Evolutionary conservation across 2,113 vertebrate genomes (phyloP), one percentile per base, ranked within the genome.

Genomic region (Platichthys stellatus): DNA sequence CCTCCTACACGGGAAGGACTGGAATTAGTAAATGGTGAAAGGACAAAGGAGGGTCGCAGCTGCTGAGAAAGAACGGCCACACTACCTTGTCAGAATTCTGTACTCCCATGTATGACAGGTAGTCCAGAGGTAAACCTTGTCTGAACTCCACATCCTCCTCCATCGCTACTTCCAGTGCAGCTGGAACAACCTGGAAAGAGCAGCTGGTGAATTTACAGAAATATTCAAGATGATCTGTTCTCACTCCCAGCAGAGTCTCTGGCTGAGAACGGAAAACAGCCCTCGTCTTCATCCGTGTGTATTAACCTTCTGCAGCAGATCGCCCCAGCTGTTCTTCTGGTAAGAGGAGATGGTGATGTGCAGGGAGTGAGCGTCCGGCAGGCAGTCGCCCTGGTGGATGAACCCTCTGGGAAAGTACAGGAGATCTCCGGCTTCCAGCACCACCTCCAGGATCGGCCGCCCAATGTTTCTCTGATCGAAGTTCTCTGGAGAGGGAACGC

Each of bases 361-460:
- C 58, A 99, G 93, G 0, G 98, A 99, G 82, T 99, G 97, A 0
- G 86, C 80, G 0, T 96, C 95, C 0, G 96, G 94, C 40, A 97
- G 95, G 73, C 97, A 98, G 80, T 95, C 57, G 0, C 95, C 98
- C 89, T 99, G 97, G 86, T 99, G 98, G 85, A 98, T 95, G 88
- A 98, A 98, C 15, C 98, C 98, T 0, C 98, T 93, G 0, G 98
- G 98, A 45, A 99, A 97, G 83, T 99, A 99, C 5, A 99, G 95
- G 76, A 99, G 86, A 80, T 99, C 97, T 0, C 98, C 98, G 0
- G 97, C 94, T 83, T 98, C 97, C 28, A 99, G 88, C 18, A 98
- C 94, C 0, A 95, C 94, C n/a, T 99, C 97, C 72, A 99, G 79
- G 73, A 98, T 63, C 0, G 97, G 97, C 69, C 96, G 88, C 0